These are phyloP conservation scores for Euwallacea similis DNA, from an alignment of 1,140 invertebrate genomes.

Conservation along the genomic window DNA sequence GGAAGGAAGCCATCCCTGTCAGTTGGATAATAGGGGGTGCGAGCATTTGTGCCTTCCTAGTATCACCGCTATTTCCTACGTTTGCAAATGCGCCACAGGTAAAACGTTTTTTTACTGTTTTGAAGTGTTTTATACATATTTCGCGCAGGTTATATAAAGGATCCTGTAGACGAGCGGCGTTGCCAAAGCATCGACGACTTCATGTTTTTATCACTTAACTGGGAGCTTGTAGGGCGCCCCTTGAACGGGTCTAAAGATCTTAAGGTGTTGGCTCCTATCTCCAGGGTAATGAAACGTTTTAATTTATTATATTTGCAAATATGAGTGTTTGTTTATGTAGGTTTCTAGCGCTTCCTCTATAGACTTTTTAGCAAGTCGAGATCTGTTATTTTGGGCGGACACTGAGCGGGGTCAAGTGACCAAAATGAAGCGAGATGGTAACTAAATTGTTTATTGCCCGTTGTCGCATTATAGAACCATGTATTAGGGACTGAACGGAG, in stretches of 20 bases:
- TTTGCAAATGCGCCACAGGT: conserved; percentile 78
- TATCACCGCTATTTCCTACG: conserved; percentile 56
- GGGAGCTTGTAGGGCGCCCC: conserved; percentile 72
- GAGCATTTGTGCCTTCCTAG: conserved; percentile 79
- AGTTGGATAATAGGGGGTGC: conserved; percentile 65
- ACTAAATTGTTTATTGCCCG: conserved; percentile 50
- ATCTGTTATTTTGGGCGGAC: conserved; percentile 82
- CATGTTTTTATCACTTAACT: conserved; percentile 75
- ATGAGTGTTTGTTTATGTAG: conserved; percentile 1
- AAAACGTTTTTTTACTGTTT: background rate
- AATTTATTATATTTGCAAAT: background rate
- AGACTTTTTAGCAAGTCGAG: conserved; percentile 72
- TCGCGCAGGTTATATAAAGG: conserved; percentile 56
- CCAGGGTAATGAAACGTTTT: conserved; percentile 55
- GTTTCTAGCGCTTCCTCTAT: conserved; percentile 73
- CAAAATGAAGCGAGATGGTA: conserved; percentile 77
- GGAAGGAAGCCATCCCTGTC: conserved; percentile 58
- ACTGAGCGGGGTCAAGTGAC: conserved; percentile 73
- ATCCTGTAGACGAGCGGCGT: conserved; percentile 57
- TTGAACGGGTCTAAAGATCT: conserved; percentile 56
- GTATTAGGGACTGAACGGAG: conserved; percentile 44
- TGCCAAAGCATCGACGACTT: conserved; percentile 66
- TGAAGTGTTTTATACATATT: background rate
- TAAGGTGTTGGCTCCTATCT: conserved; percentile 74
- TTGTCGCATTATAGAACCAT: background rate